phyloP scores from a whole-genome alignment of 2,797 vertebrate species.

The Mionectes olivaceus region DNA sequence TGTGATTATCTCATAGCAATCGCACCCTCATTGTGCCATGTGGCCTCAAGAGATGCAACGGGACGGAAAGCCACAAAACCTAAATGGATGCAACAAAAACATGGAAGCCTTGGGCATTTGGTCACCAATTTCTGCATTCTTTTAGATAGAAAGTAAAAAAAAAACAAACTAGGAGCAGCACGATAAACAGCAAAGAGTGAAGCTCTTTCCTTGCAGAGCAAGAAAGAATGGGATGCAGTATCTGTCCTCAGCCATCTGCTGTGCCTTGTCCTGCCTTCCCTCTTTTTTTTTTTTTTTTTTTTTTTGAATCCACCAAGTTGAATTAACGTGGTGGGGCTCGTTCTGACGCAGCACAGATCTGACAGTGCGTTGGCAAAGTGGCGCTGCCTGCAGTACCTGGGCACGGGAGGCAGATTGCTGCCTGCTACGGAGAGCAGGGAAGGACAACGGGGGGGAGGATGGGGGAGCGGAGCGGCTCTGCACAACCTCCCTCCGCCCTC shows the following conservation, averaged over 20 bases:
- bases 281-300: not conserved
- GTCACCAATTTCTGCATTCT: not conserved
- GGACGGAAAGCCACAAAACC: not conserved
- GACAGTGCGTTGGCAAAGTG: conserved; percentile 25
- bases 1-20: conserved; percentile 67
- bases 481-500: not conserved
- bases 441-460: not conserved
- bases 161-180: not conserved
- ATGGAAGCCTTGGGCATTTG: not conserved
- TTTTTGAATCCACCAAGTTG: not conserved
- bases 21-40: conserved; percentile 62
- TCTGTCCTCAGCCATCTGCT: conserved; percentile 68
- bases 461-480: not conserved
- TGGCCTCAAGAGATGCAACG: conserved; percentile 17
- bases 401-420: not conserved
- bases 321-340: not conserved
- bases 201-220: conserved; percentile 54
- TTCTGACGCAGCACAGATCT: not conserved
- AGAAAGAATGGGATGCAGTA: conserved; percentile 42
- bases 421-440: not conserved
- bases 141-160: not conserved
- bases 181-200: conserved; percentile 40
- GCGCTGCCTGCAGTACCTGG: conserved; percentile 15
- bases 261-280: conserved; percentile 28
- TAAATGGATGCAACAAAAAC: not conserved